Base-by-base conservation (phyloP, 2,888 invertebrate genomes). In the Meteorus cinctellus region DNA sequence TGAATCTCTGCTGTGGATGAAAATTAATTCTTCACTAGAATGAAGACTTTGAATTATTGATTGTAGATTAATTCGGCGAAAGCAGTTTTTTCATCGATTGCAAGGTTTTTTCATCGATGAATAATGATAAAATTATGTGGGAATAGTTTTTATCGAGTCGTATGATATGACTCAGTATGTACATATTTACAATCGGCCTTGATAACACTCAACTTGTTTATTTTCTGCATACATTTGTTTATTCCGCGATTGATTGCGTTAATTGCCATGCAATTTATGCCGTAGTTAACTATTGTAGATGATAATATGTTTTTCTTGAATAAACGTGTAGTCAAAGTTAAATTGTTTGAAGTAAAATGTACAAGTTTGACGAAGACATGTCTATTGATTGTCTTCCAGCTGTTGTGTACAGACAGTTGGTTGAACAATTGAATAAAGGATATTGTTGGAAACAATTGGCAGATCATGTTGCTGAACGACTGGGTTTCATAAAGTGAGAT, bases 381-480 rank as follows among this genome's bases (percentile, higher is more conserved):
- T 77, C 74, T n/a, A 75, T 87, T 16, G 81, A 83, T 55, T 67
- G 72, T 62, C 77, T 87, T 71, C 86, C 87, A 63, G 48, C 70
- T 16, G 63, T 69, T 27, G 68, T 82, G 10, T 81, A 86, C 24
- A 82, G 81, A n/a, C 84, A 85, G 73, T 78, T 87, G 48, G 65
- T 86, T 4, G 66, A 76, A 29, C 84, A 83, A 74, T 77, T 87
- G 6, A 79, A 82, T 51, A 80, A 80, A 41, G 72, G 86, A 62
- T 74, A 80, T 14, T 69, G 66, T 70, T 87, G 87, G 87, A 82
- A 77, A 67, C 74, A 51, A 10, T 75, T 87, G 16, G 86, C 84
- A 0, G 63, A 80, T 67, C 75, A 82, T 77, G 81, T 87, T 62
- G 82, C 81, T 6, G 74, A 84, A 36, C 79, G 82, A 45, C 71